Conservation (phyloP, 1,140 invertebrate species). For the Achatina immaculata region DNA sequence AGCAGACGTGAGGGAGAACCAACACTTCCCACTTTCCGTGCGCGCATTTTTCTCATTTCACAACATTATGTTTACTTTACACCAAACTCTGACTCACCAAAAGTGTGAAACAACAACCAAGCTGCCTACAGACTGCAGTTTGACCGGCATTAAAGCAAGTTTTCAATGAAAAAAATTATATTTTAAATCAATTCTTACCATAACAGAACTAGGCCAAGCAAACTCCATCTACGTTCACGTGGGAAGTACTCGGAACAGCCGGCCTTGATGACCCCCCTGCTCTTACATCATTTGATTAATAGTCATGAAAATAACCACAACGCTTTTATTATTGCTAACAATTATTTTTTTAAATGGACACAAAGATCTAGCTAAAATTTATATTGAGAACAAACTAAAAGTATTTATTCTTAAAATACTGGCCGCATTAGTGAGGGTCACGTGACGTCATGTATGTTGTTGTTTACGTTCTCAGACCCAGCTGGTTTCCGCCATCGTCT, state of each 20-base stretch:
- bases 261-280: background rate
- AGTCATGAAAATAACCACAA: background rate
- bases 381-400: no score
- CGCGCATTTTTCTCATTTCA: constrained; percentile 22
- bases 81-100: background rate
- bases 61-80: background rate
- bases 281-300: background rate
- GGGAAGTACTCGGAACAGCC: constrained; percentile 18
- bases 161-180: constrained; percentile 14
- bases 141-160: background rate
- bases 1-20: constrained; percentile 11
- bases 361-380: no score
- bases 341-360: no score
- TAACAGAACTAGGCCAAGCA: background rate
- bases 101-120: constrained; percentile 32
- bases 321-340: no score
- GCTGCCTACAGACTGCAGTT: constrained; percentile 1
- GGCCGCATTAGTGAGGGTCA: no score
- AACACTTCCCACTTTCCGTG: constrained; percentile 25
- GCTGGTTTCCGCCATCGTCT: background rate
- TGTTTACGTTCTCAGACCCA: constrained; percentile 3
- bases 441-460: constrained; percentile 1
- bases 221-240: constrained; percentile 4
- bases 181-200: constrained; percentile 13
- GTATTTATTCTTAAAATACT: no score